A percentile compares a stretch with the other conserved stretches of the same genome.
phyloP scores from a whole-genome alignment of 2,797 vertebrate species.

The Limnodromus scolopaceus region DNA sequence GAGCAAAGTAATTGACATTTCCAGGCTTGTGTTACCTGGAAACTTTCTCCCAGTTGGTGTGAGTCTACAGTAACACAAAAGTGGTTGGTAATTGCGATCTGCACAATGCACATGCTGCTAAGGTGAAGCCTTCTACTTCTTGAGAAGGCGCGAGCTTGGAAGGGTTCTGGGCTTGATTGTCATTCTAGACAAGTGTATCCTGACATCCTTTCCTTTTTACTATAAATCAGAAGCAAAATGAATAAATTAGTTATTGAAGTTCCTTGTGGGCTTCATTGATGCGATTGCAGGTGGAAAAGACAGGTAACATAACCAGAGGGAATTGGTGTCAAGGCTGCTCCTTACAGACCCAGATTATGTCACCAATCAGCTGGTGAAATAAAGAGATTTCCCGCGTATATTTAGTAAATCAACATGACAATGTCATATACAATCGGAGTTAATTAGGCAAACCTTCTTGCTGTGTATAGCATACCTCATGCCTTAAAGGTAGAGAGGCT shows the following conservation, averaged over 20 bases:
- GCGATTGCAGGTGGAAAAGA: slow-evolving; percentile 79
- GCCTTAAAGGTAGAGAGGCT: slow-evolving; percentile 71
- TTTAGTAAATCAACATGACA: slow-evolving; percentile 82
- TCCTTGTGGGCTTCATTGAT: slow-evolving; percentile 75
- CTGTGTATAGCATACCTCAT: slow-evolving; percentile 39
- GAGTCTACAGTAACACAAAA: background rate
- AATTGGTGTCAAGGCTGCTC: slow-evolving; percentile 76
- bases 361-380: slow-evolving; percentile 76
- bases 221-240: slow-evolving; percentile 76
- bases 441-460: slow-evolving; percentile 74
- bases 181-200: slow-evolving; percentile 70
- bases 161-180: slow-evolving; percentile 66
- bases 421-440: slow-evolving; percentile 77
- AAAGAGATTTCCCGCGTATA: slow-evolving; percentile 74
- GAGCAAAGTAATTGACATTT: background rate
- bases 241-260: slow-evolving; percentile 78
- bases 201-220: slow-evolving; percentile 71
- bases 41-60: slow-evolving; percentile 18
- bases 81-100: slow-evolving; percentile 43
- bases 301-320: slow-evolving; percentile 80
- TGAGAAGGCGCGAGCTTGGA: slow-evolving; percentile 6
- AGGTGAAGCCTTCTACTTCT: slow-evolving; percentile 47
- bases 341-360: slow-evolving; percentile 69
- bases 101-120: background rate
- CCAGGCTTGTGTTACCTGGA: background rate